Base-by-base conservation (phyloP, 2,113 vertebrate species). In the Phalacrocorax brasilianus region DNA sequence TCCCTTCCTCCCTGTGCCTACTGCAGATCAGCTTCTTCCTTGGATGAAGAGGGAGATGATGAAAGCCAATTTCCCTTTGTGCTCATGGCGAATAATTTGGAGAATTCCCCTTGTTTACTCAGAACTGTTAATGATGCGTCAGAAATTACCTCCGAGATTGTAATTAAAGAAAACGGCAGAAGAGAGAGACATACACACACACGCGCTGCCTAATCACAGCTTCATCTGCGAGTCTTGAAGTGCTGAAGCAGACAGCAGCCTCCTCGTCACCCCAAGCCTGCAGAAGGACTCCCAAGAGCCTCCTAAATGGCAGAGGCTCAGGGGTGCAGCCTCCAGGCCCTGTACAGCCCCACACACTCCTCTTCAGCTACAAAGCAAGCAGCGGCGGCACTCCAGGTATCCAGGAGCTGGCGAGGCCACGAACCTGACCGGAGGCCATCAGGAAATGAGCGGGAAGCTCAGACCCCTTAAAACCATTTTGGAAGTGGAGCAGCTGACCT, bases 91-190 rank as follows among this genome's bases (percentile, higher is more conserved):
- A 97, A 96, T 97, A 95, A 97, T 95, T 97, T 93, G 95, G 93
- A 96, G 95, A 96, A 95, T 97, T 94, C 95, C 96, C 95, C 97
- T 97, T 98, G 97, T 98, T 98, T 97, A 97, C 95, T 97, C 94
- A 97, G 96, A 97, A 96, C 96, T 93, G 96, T 97, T 98, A 97
- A 98, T 97, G 97, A 98, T 92, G 96, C 90, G 59, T 97, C 96
- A 96, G 96, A 97, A 97, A 97, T 96, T 97, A 97, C 97, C 97
- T 96, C 91, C 3, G 84, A 97, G 97, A 97, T 94, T 86, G 97
- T 97, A 97, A 97, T 97, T 98, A 97, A 96, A 96, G 96, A 89
- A 95, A 96, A 91, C 83, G 4, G 85, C 85, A 92, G 88, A 96
- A 87, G 75, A 94, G 85, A 94, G 67, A 94, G 10, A 82, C 3